Conservation (phyloP, 2,113 vertebrate genomes). For the Nothobranchius kuhntae region DNA sequence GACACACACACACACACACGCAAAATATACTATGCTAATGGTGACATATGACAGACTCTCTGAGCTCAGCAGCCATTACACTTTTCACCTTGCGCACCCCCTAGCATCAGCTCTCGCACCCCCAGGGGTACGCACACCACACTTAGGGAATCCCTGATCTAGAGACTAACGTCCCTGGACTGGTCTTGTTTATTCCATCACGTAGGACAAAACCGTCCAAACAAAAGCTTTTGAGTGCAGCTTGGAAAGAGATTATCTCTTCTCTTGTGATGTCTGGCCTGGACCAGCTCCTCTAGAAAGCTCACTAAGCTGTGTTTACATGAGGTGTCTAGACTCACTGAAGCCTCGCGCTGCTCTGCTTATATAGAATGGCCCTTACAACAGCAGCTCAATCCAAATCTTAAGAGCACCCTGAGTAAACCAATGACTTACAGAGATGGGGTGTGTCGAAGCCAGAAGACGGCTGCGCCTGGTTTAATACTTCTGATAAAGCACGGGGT, state of each 20-base stretch:
- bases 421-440: conserved; percentile 58
- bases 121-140: too few species aligned
- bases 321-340: conserved; percentile 66
- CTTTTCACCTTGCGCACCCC: too few species aligned
- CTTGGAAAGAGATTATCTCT: conserved; percentile 17
- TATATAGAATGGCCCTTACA: conserved; percentile 44
- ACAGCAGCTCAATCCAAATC: conserved; percentile 66
- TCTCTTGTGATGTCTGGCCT: conserved; percentile 40
- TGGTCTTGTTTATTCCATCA: too few species aligned
- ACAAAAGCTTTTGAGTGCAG: conserved; percentile 17
- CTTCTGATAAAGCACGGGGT: conserved; percentile 57
- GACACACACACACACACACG: too few species aligned
- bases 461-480: conserved; percentile 35
- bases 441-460: conserved; percentile 7
- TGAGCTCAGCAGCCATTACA: too few species aligned
- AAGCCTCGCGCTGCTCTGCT: conserved; percentile 52
- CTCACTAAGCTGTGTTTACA: conserved; percentile 73
- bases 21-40: too few species aligned
- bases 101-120: too few species aligned
- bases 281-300: conserved; percentile 27
- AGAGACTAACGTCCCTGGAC: too few species aligned
- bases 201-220: not conserved
- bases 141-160: too few species aligned
- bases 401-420: conserved; percentile 50
- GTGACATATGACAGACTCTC: too few species aligned